Conservation (phyloP, 2,113 vertebrate genomes). For the Centropristis striata region DNA sequence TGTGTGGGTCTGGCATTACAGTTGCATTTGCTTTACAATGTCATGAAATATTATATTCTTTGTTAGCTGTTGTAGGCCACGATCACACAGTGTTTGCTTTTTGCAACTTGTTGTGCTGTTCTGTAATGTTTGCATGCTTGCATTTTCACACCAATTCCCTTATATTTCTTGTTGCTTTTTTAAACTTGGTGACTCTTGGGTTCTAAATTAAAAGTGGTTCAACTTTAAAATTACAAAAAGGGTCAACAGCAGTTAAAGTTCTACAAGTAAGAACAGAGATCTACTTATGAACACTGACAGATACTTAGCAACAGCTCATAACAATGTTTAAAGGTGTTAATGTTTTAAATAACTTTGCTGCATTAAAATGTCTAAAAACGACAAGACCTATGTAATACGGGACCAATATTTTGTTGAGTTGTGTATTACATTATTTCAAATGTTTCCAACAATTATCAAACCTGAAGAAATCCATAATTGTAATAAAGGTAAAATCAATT, state of each 20-base stretch:
- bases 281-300: neutral
- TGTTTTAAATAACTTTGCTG: neutral
- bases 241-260: neutral
- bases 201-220: neutral
- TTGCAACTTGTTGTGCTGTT: neutral
- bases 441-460: too few relatives aligned
- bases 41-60: neutral
- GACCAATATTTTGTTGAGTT: too few relatives aligned
- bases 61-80: neutral
- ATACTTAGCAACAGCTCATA: neutral
- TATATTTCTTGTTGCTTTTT: neutral
- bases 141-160: neutral
- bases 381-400: too few relatives aligned
- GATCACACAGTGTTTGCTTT: neutral
- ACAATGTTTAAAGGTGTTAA: neutral
- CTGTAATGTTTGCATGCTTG: neutral
- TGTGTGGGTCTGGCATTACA: slow-evolving; percentile 4
- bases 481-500: too few relatives aligned
- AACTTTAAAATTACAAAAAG: neutral
- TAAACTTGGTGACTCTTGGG: neutral
- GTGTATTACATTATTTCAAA: too few relatives aligned
- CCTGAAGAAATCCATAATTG: too few relatives aligned
- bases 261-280: neutral
- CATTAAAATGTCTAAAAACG: too few relatives aligned
- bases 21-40: slow-evolving; percentile 28